phyloP scores from a whole-genome alignment of 1,140 invertebrate species.

The Caerostris extrusa region DNA sequence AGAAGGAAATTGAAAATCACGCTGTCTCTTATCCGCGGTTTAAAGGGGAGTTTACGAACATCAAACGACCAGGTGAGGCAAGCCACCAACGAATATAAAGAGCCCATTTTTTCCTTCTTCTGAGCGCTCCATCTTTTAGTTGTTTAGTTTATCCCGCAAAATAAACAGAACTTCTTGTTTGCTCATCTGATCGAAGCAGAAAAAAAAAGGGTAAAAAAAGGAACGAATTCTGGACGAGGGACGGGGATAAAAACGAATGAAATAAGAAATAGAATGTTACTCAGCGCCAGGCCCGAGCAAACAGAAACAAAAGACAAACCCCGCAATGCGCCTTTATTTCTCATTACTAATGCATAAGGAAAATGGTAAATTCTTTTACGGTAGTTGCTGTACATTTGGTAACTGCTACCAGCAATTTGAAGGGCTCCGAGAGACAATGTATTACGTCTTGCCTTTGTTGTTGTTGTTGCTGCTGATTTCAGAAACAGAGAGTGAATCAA shows the following conservation, averaged over 20 bases:
- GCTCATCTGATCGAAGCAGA: neutral
- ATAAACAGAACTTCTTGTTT: conserved; percentile 52
- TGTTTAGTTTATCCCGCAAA: conserved; percentile 35
- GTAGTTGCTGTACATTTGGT: neutral
- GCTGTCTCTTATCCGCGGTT: neutral
- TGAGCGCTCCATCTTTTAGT: conserved; percentile 15
- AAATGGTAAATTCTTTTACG: conserved; percentile 39
- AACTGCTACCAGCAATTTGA: conserved; percentile 2
- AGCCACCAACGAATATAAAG: neutral
- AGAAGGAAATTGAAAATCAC: conserved; percentile 40
- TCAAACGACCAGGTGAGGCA: neutral
- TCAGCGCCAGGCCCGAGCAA: neutral
- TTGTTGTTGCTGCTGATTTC: neutral
- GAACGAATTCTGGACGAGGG: neutral
- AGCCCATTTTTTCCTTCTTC: neutral
- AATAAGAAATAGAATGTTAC: conserved; percentile 40
- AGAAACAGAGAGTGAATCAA: neutral
- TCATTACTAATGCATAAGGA: conserved; percentile 56
- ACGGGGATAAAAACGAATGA: conserved; percentile 21
- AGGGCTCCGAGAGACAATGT: neutral
- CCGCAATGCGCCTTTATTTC: conserved; percentile 46
- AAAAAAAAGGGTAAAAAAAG: neutral
- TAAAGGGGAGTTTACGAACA: neutral
- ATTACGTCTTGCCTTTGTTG: neutral
- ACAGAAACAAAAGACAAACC: conserved; percentile 51